A percentile compares a stretch with the other conserved stretches of the same genome.
Evolutionary conservation across 2,797 vertebrate genomes (phyloP).

Genomic region (Gobio occitaniae): DNA sequence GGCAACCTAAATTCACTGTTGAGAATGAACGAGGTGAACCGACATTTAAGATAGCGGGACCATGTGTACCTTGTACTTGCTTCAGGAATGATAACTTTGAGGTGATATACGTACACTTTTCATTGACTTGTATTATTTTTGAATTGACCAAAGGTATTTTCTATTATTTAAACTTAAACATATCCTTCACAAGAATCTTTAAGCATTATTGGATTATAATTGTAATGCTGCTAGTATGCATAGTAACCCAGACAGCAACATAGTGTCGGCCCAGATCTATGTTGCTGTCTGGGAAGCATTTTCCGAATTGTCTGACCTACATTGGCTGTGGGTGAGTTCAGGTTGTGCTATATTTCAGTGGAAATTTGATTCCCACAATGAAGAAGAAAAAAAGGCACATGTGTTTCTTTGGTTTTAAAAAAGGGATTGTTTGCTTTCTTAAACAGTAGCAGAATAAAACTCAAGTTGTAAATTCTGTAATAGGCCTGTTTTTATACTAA

Average conservation of each 20-base stretch:
- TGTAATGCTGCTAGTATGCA: not conserved
- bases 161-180: not conserved
- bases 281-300: not conserved
- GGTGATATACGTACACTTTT: not conserved
- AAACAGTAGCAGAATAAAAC: not conserved
- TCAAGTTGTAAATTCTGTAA: not conserved
- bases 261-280: too few relatives aligned
- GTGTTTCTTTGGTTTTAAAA: not conserved
- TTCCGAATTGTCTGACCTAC: not conserved
- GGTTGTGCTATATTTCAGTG: not conserved
- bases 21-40: not conserved
- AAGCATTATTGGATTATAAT: not conserved
- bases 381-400: not conserved
- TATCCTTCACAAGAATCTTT: not conserved
- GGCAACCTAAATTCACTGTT: not conserved
- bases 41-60: not conserved
- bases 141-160: not conserved
- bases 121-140: not conserved
- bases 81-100: not conserved
- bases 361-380: not conserved
- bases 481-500: not conserved
- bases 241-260: not conserved
- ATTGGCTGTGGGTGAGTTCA: not conserved
- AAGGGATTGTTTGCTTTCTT: not conserved
- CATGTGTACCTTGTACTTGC: not conserved